These are phyloP conservation scores for Taxidea taxus DNA, from an alignment of 2,113 vertebrate species.

Conservation along the genomic window DNA sequence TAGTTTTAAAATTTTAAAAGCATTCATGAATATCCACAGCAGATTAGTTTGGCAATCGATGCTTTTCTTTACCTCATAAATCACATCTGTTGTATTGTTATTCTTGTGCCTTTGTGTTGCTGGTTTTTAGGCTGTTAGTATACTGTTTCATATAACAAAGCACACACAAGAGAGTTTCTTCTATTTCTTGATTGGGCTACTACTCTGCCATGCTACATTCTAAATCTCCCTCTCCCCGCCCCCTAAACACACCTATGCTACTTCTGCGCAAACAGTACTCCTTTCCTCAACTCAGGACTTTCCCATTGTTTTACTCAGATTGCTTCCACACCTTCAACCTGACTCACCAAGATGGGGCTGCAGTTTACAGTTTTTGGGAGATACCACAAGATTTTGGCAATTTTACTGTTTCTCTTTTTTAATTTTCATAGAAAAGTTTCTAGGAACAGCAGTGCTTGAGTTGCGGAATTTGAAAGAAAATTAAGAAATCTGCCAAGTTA, in stretches of 20 bases:
- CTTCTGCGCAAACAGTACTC: background rate
- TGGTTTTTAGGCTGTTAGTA: background rate
- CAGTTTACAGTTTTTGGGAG: background rate
- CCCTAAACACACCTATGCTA: background rate
- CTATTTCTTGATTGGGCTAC: background rate
- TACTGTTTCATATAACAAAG: background rate
- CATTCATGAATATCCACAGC: background rate
- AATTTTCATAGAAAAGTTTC: background rate
- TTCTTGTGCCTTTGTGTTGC: background rate
- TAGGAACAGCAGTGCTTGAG: background rate
- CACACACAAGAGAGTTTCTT: background rate
- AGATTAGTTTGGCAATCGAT: background rate
- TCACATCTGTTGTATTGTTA: background rate
- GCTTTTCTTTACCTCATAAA: background rate
- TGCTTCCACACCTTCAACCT: background rate
- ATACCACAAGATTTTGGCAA: background rate
- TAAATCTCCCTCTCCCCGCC: background rate
- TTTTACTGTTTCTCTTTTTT: background rate
- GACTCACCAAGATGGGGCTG: background rate
- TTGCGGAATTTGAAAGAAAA: background rate
- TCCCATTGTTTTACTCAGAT: background rate
- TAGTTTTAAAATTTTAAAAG: background rate
- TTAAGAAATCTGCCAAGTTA: background rate
- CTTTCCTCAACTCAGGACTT: background rate
- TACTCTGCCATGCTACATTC: background rate